Evolutionary conservation across 2,113 vertebrate species (phyloP).

Genomic region (Thamnaconus septentrionalis): DNA sequence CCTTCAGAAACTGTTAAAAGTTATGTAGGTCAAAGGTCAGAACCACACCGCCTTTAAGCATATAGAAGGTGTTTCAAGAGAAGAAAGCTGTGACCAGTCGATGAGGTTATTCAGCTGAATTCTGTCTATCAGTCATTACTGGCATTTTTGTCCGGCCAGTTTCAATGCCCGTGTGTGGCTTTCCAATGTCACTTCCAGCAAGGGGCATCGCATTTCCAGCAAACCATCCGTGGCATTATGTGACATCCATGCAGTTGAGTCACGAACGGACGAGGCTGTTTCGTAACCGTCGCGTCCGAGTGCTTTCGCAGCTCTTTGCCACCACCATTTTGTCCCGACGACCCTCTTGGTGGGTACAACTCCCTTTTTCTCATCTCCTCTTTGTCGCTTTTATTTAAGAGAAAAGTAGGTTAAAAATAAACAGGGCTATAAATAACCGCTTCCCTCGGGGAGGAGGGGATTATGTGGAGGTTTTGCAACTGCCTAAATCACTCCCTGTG

Average conservation of each 20-base stretch:
- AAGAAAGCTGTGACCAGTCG: too few species aligned
- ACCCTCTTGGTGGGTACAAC: conserved; percentile 36
- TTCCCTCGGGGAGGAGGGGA: conserved; percentile 50
- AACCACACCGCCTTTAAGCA: too few species aligned
- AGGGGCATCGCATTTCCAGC: too few species aligned
- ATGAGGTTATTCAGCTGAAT: too few species aligned
- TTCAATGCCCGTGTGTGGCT: conserved; percentile 27
- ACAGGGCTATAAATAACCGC: conserved; percentile 68
- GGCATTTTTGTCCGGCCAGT: conserved; percentile 8
- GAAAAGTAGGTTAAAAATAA: conserved; percentile 72
- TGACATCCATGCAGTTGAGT: conserved; percentile 17
- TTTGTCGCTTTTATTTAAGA: conserved; percentile 43
- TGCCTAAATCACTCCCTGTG: conserved; percentile 52
- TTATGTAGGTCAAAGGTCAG: too few species aligned
- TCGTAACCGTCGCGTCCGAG: too few species aligned
- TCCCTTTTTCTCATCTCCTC: conserved; percentile 19
- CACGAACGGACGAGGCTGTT: too few species aligned
- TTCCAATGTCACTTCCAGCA: conserved; percentile 21
- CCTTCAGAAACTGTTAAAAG: too few species aligned
- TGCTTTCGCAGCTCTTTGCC: too few species aligned
- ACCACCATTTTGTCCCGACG: conserved; percentile 22
- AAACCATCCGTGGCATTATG: conserved; percentile 3
- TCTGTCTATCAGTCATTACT: conserved; percentile 3
- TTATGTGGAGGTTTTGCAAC: conserved; percentile 49
- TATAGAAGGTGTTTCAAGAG: too few species aligned